Evolutionary conservation across 2,888 invertebrate species (phyloP).

Genomic region (Torymus tubicola): DNA sequence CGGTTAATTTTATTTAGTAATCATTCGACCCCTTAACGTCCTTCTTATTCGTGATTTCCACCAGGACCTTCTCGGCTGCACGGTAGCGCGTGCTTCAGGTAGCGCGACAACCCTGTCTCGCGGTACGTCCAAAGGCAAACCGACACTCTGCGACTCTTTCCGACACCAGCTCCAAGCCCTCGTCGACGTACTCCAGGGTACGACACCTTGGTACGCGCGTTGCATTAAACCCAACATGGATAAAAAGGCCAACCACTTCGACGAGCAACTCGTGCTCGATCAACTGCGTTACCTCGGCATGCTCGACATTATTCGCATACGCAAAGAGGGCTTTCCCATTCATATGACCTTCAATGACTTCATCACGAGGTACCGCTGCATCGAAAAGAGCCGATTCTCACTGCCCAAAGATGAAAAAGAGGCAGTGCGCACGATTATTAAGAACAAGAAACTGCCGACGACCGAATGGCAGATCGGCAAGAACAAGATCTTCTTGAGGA

Average conservation of each 20-base stretch:
- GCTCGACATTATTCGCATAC: slow-evolving; percentile 93
- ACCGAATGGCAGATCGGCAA: slow-evolving; percentile 93
- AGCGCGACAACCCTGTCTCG: slow-evolving; percentile 81
- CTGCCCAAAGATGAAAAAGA: slow-evolving; percentile 73
- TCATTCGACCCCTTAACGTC: too few species aligned
- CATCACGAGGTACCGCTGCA: slow-evolving; percentile 86
- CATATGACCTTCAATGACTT: slow-evolving; percentile 89
- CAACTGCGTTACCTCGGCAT: slow-evolving; percentile 94
- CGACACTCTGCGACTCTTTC: slow-evolving; percentile 93
- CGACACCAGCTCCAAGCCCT: slow-evolving; percentile 91
- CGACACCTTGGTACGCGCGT: slow-evolving; percentile 94
- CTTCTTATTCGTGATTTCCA: too few species aligned
- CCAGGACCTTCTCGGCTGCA: slow-evolving; percentile 72
- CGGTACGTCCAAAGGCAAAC: slow-evolving; percentile 92
- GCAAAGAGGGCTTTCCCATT: slow-evolving; percentile 93
- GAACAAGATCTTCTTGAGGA: slow-evolving; percentile 90
- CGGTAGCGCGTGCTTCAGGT: slow-evolving; percentile 69
- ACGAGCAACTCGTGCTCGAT: slow-evolving; percentile 88
- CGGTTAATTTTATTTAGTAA: too few species aligned
- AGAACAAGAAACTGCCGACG: slow-evolving; percentile 82
- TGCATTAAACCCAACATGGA: slow-evolving; percentile 95
- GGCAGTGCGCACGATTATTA: slow-evolving; percentile 79
- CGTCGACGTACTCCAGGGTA: slow-evolving; percentile 92
- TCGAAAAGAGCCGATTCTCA: slow-evolving; percentile 74
- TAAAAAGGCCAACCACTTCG: slow-evolving; percentile 88